Evolutionary conservation across 1,140 invertebrate genomes (phyloP).

Genomic region (Teleogryllus occipitalis): DNA sequence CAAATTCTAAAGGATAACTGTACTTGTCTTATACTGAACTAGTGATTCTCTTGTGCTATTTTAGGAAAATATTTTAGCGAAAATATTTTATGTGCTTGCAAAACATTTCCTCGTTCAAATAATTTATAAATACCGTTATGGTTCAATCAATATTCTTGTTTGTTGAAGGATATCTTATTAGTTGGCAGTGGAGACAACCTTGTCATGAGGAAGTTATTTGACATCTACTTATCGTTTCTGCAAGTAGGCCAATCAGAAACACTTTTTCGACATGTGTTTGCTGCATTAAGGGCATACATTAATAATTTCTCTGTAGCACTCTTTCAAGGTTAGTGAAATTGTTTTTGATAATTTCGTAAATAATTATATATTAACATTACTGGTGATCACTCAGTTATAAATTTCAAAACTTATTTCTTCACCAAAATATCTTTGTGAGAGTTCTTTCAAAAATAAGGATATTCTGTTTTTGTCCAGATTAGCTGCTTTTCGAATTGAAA

Average conservation of each 20-base stretch:
- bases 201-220: constrained; percentile 67
- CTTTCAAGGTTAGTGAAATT: constrained; percentile 57
- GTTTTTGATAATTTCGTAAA: not conserved
- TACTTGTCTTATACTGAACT: no score
- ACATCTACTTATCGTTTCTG: constrained; percentile 77
- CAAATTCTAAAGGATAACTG: no score
- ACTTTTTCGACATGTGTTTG: constrained; percentile 83
- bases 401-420: no score
- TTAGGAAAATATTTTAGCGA: no score
- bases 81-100: no score
- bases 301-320: constrained; percentile 78
- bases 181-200: constrained; percentile 61
- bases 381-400: no score
- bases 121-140: not conserved
- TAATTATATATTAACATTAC: constrained; percentile 4
- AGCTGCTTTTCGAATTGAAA: no score
- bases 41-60: no score
- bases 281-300: constrained; percentile 79
- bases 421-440: not conserved
- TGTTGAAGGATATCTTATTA: not conserved
- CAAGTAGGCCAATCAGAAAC: constrained; percentile 84
- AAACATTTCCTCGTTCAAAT: not conserved
- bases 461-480: no score
- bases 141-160: not conserved
- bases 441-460: not conserved